A percentile compares a stretch with the other conserved stretches of the same genome.
Conservation (phyloP, 2,113 vertebrate species). For the Mixornis gularis region DNA sequence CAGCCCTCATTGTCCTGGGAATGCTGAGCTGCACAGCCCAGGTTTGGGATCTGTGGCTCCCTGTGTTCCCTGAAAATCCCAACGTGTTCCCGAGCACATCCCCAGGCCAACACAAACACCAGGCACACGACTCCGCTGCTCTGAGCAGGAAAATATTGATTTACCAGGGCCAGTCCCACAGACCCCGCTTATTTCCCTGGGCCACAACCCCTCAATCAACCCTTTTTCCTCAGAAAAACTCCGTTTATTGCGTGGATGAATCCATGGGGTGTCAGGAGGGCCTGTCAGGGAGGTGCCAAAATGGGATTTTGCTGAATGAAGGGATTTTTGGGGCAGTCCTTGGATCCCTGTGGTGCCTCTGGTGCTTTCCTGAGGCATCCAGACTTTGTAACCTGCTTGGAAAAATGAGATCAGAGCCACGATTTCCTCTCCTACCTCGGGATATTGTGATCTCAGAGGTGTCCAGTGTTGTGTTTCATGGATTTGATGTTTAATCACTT, state of each 20-base stretch:
- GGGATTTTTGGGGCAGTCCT: background rate
- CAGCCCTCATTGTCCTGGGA: background rate
- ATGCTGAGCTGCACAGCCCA: background rate
- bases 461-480: background rate
- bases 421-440: background rate
- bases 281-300: background rate
- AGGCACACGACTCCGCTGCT: background rate
- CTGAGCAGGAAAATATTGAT: slow-evolving; percentile 24
- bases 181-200: background rate
- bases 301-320: background rate
- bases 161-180: background rate
- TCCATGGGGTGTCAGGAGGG: background rate
- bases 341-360: background rate
- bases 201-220: background rate
- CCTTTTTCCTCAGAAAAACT: slow-evolving; percentile 7
- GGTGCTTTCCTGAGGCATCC: background rate
- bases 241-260: background rate
- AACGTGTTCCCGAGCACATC: background rate
- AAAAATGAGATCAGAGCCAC: background rate
- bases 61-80: background rate
- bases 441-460: background rate
- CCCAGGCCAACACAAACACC: slow-evolving; percentile 8
- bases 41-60: background rate
- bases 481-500: background rate
- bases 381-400: background rate